Evolutionary conservation across 2,113 vertebrate species (phyloP).

Genomic region (Tachuris rubrigastra): DNA sequence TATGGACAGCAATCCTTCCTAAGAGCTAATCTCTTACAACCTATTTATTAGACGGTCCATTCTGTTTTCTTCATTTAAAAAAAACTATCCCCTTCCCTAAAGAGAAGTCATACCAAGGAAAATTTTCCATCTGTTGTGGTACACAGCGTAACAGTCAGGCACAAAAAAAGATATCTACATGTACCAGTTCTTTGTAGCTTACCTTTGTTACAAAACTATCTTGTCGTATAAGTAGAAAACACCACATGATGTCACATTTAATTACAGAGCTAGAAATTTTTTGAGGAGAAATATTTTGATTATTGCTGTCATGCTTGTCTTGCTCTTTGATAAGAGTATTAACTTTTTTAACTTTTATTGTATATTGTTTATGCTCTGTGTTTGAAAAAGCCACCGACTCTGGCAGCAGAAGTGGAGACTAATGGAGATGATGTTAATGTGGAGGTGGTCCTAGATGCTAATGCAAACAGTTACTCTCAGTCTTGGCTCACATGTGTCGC

Average conservation of each 20-base stretch:
- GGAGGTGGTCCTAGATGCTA: not conserved
- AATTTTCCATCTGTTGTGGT: not conserved
- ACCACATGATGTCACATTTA: not conserved
- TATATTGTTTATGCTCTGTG: not conserved
- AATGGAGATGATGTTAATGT: not conserved
- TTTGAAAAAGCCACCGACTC: not conserved
- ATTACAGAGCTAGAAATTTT: not conserved
- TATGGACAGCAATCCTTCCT: not conserved
- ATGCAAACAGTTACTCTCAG: not conserved
- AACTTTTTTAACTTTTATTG: not conserved
- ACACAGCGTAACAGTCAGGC: not conserved
- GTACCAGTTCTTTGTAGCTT: not conserved
- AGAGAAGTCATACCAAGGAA: not conserved
- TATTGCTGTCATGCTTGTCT: not conserved
- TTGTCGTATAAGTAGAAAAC: not conserved
- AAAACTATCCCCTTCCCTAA: not conserved
- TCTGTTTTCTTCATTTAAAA: not conserved
- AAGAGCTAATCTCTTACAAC: not conserved
- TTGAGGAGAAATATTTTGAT: not conserved
- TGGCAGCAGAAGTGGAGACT: not conserved
- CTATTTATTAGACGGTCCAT: not conserved
- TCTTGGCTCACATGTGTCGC: fast-evolving
- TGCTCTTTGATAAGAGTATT: not conserved
- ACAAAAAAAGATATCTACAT: not conserved
- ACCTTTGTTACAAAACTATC: not conserved